These are phyloP conservation scores for Drosophila maculinotata DNA, from an alignment of 2,888 invertebrate species.

Conservation along the genomic window DNA sequence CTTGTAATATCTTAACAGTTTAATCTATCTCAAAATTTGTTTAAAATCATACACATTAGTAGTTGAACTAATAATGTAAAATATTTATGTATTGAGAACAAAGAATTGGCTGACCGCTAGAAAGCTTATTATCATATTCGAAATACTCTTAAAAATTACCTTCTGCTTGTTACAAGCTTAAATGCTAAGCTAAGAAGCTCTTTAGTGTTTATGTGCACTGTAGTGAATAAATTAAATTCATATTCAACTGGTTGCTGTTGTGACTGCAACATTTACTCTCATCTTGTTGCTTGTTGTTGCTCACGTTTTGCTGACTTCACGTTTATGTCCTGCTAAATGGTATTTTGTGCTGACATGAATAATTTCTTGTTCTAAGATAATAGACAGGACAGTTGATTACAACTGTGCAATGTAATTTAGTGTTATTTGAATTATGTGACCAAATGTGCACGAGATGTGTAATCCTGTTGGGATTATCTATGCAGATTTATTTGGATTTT, in stretches of 20 bases:
- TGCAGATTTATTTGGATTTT: conserved; percentile 18
- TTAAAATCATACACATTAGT: no score
- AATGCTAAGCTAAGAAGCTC: not conserved
- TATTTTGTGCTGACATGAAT: conserved; percentile 56
- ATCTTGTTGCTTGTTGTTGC: conserved; percentile 18
- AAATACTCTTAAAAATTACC: not conserved
- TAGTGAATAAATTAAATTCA: conserved; percentile 34
- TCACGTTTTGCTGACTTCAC: conserved; percentile 35
- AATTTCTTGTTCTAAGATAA: conserved; percentile 30
- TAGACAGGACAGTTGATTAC: conserved; percentile 58
- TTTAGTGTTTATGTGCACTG: not conserved
- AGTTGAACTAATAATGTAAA: no score
- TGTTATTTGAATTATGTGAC: conserved; percentile 37
- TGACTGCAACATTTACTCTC: conserved; percentile 28
- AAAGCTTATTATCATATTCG: not conserved
- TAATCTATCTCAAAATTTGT: no score
- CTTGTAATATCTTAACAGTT: no score
- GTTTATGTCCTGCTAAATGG: conserved; percentile 43
- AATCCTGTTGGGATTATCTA: conserved; percentile 29
- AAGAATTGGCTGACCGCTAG: not conserved
- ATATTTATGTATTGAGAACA: no score
- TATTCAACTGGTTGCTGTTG: conserved; percentile 70
- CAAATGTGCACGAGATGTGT: conserved; percentile 11
- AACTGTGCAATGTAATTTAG: conserved; percentile 46
- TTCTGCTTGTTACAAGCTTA: not conserved